Base-by-base conservation (phyloP, 2,888 invertebrate genomes). In the Meteorus colon region DNA sequence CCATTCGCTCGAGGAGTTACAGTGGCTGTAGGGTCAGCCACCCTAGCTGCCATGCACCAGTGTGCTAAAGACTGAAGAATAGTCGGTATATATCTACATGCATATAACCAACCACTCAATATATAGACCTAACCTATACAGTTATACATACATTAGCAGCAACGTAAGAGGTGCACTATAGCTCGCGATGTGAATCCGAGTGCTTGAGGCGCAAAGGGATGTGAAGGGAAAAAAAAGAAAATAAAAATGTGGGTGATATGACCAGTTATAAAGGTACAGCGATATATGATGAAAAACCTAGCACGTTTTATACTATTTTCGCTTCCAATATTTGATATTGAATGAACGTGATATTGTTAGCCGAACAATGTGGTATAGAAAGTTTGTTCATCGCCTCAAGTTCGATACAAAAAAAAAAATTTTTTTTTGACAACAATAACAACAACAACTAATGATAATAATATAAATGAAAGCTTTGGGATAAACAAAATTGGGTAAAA, bases 11-110 rank as follows among this genome's bases (percentile, higher is more conserved):
- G 48, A 45, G 68, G 24, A 68, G 68, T 68, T 68, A 51, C 27
- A 29, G 68, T 68, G 48, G 24, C 48, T 41, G 41, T 41, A 48
- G 24, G 68, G 48, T 45, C 45, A 48, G 37, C 66, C 24, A 66
- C 37, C 66, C 41, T 37, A 12, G 16, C 37, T 34, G 29, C 65
- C 34, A 12, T 19, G 27, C 66, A 41, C 48, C n/a, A 68, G 45
- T 45, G 68, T 27, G 68, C 29, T 68, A 68, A 68, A 68, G 68
- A 68, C 41, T 51, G 41, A 68, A 68, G 29, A 48, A 41, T 45
- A 48, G 27, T n/a, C 29, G 14, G 19, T 41, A 45, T 41, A 45
- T 8, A 19, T 34, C 10, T 41, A 66, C 19, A 10, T 66, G 41
- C 66, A 66, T 66, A 66, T 41, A 63, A 55, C 41, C 41, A 41